Evolutionary conservation across 2,888 invertebrate genomes (phyloP).

Genomic region (Brachycybe producta): DNA sequence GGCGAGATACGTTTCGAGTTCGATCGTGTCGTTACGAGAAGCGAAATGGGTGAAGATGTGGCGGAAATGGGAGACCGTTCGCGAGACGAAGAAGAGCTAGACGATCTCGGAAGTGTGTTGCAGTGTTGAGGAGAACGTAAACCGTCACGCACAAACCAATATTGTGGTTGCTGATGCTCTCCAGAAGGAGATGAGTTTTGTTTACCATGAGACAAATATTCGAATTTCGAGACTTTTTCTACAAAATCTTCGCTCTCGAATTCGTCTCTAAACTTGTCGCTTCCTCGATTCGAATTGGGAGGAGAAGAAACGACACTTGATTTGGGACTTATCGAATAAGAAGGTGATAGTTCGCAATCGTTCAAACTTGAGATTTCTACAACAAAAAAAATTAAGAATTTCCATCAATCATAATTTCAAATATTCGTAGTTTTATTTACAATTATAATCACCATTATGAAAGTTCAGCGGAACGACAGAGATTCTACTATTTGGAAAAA

Average conservation of each 20-base stretch:
- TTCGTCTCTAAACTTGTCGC: constrained; percentile 21
- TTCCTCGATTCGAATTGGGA: neutral
- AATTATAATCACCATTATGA: constrained; percentile 31
- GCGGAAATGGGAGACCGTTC: constrained; percentile 2
- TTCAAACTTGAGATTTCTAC: neutral
- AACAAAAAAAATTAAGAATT: neutral
- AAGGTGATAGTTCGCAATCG: neutral
- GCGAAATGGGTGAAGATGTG: neutral
- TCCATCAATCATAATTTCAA: neutral
- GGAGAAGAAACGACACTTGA: neutral
- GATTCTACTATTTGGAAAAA: constrained; percentile 59
- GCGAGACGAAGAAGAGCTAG: constrained; percentile 5
- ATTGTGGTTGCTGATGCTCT: constrained; percentile 14
- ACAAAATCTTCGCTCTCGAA: constrained; percentile 46
- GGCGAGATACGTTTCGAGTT: constrained; percentile 7
- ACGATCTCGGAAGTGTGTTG: constrained; percentile 10
- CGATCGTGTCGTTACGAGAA: neutral
- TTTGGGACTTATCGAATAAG: neutral
- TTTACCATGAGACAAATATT: constrained; percentile 49
- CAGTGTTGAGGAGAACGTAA: constrained; percentile 16
- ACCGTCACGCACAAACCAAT: constrained; percentile 23
- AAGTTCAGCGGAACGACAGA: constrained; percentile 67
- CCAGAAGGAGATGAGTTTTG: constrained; percentile 20
- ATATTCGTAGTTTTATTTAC: constrained; percentile 8
- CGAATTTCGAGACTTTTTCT: constrained; percentile 66